phyloP scores from a whole-genome alignment of 23 tunicate genomes.

The Trididemnum clinides region DNA sequence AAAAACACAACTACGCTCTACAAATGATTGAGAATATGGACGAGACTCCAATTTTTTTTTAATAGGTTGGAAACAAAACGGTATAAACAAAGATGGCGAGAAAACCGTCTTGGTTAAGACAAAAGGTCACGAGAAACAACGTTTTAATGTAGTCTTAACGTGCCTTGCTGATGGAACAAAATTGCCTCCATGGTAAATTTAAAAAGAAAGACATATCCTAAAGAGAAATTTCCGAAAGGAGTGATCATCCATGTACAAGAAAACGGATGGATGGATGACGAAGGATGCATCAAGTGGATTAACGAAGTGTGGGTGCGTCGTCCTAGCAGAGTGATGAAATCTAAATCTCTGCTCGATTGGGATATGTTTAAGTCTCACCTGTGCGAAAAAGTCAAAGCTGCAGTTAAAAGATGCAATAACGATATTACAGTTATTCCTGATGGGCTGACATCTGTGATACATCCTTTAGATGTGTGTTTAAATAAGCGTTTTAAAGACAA shows the following conservation, averaged over 20 bases:
- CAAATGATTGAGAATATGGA: slow-evolving; percentile 1
- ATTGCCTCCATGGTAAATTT: neutral
- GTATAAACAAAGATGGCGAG: slow-evolving; percentile 2
- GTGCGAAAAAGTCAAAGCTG: neutral
- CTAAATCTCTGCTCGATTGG: slow-evolving; percentile 4
- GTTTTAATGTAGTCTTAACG: slow-evolving; percentile 1
- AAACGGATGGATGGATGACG: slow-evolving; percentile 13
- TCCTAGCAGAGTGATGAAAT: neutral
- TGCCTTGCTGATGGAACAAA: slow-evolving; percentile 22
- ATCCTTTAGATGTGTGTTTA: slow-evolving; percentile 14
- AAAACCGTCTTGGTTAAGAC: slow-evolving; percentile 8
- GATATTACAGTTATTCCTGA: slow-evolving; percentile 26
- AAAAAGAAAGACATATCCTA: slow-evolving; percentile 2
- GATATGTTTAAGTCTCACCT: slow-evolving; percentile 12
- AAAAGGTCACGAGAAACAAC: slow-evolving; percentile 5
- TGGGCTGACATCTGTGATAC: slow-evolving; percentile 32
- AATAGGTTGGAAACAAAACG: neutral
- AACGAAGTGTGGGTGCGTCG: no score
- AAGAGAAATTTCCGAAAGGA: neutral
- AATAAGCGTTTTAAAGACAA: slow-evolving; percentile 19
- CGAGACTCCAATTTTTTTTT: slow-evolving; percentile 3
- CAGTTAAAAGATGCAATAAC: neutral
- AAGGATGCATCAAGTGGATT: no score
- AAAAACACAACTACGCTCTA: slow-evolving; percentile 2
- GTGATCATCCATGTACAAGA: neutral